Conservation (phyloP, 2,888 invertebrate genomes). For the Dermolepida albohirtum region DNA sequence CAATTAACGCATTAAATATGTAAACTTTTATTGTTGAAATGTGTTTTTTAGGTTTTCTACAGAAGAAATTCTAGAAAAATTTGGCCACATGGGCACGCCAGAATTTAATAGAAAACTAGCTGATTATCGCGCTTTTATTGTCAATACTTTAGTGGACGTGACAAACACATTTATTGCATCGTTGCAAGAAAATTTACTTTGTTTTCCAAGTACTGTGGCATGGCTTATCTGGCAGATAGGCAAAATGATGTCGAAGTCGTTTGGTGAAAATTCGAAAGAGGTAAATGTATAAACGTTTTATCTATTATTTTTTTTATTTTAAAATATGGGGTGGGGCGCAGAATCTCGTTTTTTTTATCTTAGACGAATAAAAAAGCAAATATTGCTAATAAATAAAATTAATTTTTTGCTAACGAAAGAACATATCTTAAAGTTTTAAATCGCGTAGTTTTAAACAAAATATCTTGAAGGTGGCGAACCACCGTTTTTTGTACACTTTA, state of each 20-base stretch:
- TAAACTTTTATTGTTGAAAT: background rate
- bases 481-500: too few relatives aligned
- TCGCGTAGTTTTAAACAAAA: background rate
- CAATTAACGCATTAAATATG: too few relatives aligned
- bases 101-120: constrained; percentile 80
- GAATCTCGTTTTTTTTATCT: too few relatives aligned
- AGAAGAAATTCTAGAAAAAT: constrained; percentile 72
- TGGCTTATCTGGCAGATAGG: constrained; percentile 93
- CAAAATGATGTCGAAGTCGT: constrained; percentile 73
- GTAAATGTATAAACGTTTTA: constrained; percentile 56
- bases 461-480: too few relatives aligned
- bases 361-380: too few relatives aligned
- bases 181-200: constrained; percentile 85
- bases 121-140: constrained; percentile 83
- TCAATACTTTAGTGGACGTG: constrained; percentile 82
- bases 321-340: too few relatives aligned
- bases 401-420: too few relatives aligned
- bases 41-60: constrained; percentile 67
- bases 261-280: constrained; percentile 69
- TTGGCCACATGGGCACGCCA: constrained; percentile 80
- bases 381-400: too few relatives aligned
- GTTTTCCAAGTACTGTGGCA: constrained; percentile 89
- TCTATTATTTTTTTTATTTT: too few relatives aligned
- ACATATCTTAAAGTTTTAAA: too few relatives aligned
- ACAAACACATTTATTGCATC: constrained; percentile 85